phyloP scores from a whole-genome alignment of 92 coral and sea anemone species.

The Nematostella vectensis region DNA sequence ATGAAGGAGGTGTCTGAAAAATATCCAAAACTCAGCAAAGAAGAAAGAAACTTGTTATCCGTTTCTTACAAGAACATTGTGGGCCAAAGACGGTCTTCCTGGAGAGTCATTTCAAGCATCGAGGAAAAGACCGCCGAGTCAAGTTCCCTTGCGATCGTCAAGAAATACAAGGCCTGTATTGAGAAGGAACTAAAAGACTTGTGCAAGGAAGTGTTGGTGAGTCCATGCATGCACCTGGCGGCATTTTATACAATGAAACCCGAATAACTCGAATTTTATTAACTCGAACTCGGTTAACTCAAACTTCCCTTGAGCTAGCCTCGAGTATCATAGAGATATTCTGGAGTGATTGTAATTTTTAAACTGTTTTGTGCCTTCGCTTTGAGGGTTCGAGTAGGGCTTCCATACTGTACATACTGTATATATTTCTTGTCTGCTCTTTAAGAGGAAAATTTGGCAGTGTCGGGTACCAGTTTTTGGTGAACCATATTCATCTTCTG shows the following conservation, averaged over 20 bases:
- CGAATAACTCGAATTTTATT: too few relatives aligned
- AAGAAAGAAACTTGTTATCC: conserved; percentile 79
- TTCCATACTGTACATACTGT: too few relatives aligned
- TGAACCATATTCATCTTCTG: too few relatives aligned
- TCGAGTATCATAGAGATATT: too few relatives aligned
- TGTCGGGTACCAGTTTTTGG: too few relatives aligned
- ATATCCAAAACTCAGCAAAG: conserved; percentile 28
- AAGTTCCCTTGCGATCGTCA: conserved; percentile 16
- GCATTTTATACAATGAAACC: too few relatives aligned
- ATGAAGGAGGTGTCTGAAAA: conserved; percentile 61
- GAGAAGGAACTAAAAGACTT: conserved; percentile 37
- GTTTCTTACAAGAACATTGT: conserved; percentile 89
- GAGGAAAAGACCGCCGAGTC: conserved; percentile 35
- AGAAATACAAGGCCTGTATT: conserved; percentile 26
- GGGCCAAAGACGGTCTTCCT: conserved; percentile 83
- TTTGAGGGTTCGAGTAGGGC: too few relatives aligned
- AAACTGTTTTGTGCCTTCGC: too few relatives aligned
- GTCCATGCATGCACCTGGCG: conserved; percentile 5
- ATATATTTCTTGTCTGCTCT: background rate
- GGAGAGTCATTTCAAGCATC: conserved; percentile 72
- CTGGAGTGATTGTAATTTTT: too few relatives aligned
- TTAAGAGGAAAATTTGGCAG: too few relatives aligned
- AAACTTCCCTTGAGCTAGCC: too few relatives aligned
- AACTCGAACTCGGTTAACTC: too few relatives aligned
- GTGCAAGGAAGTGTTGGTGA: conserved; percentile 58